These are phyloP conservation scores for Nyctalus aviator DNA, from an alignment of 2,797 vertebrate genomes.

Conservation along the genomic window DNA sequence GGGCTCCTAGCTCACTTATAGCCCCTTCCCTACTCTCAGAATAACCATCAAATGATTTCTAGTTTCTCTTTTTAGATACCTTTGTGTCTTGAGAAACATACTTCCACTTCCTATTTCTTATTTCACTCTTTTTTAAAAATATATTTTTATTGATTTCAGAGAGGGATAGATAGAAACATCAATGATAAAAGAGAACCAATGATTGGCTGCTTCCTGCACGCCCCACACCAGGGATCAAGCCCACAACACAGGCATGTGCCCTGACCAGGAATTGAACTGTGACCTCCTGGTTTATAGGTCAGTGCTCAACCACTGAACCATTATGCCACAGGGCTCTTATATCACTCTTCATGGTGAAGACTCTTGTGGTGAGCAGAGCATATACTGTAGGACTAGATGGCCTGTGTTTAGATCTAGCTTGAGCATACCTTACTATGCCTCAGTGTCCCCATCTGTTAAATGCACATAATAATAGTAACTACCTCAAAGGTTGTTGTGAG, in stretches of 20 bases:
- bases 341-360: background rate
- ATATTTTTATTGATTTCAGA: no score
- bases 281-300: background rate
- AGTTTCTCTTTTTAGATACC: background rate
- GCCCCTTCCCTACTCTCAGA: background rate
- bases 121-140: background rate
- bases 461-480: background rate
- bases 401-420: background rate
- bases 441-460: conserved; percentile 1
- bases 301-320: background rate
- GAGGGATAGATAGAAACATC: background rate
- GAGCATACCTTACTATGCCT: rapidly evolving
- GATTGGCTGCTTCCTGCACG: background rate
- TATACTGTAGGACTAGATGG: background rate
- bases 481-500: background rate
- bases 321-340: background rate
- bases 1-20: background rate
- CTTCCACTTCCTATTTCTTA: background rate
- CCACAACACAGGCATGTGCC: no score
- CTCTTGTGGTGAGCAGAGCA: background rate
- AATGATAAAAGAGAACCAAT: background rate
- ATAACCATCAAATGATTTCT: background rate
- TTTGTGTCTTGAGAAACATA: background rate
- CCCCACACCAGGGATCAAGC: background rate
- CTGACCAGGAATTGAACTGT: no score